phyloP scores from a whole-genome alignment of 2,888 invertebrate genomes.

The Colostygia pectinataria region DNA sequence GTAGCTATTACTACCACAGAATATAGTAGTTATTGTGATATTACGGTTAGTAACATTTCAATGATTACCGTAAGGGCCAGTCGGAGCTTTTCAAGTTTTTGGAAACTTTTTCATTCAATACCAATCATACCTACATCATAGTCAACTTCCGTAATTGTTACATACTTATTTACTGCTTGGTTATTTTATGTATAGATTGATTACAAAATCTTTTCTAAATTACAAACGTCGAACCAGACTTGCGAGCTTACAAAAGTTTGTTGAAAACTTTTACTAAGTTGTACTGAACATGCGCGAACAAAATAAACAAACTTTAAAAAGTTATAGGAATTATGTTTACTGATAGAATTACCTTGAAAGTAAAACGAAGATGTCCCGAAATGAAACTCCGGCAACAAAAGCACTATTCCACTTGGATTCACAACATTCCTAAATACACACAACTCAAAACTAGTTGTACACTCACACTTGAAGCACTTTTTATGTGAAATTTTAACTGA shows the following conservation, averaged over 20 bases:
- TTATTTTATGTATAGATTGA: background rate
- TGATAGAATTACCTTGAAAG: constrained; percentile 61
- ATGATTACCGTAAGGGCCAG: no score
- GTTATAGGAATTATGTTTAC: constrained; percentile 46
- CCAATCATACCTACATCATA: no score
- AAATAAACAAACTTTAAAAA: constrained; percentile 74
- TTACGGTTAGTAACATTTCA: no score
- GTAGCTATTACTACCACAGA: no score
- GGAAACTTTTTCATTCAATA: no score
- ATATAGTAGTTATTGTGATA: no score
- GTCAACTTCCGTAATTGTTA: no score
- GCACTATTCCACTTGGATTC: constrained; percentile 73
- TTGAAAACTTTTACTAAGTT: constrained; percentile 34
- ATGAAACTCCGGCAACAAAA: constrained; percentile 56
- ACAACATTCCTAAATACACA: constrained; percentile 71
- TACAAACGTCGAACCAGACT: background rate
- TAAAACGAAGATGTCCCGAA: constrained; percentile 51
- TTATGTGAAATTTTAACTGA: constrained; percentile 50
- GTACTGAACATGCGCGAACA: constrained; percentile 68
- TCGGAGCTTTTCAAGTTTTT: no score
- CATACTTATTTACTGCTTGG: background rate
- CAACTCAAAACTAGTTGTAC: constrained; percentile 35
- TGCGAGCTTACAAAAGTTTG: constrained; percentile 2
- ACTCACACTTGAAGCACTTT: constrained; percentile 58
- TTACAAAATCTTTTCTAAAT: background rate